Conservation (phyloP, 2,113 vertebrate species). For the Microtus richardsoni region DNA sequence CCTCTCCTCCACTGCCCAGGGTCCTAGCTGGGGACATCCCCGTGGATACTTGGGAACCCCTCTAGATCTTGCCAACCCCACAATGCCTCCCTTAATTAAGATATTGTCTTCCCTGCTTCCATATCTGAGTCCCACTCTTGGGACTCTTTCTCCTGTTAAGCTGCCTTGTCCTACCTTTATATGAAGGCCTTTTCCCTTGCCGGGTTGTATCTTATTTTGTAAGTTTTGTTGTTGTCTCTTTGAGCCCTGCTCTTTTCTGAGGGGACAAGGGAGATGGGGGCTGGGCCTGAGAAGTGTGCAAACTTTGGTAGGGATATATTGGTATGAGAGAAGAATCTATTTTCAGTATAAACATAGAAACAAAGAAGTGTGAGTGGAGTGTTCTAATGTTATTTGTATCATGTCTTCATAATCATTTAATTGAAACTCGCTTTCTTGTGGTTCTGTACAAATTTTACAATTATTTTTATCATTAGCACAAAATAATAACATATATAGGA, state of each 20-base stretch:
- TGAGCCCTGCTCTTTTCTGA: background rate
- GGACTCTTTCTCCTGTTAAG: background rate
- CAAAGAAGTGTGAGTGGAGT: background rate
- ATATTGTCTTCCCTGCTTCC: too few relatives aligned
- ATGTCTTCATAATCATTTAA: background rate
- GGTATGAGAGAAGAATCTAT: background rate
- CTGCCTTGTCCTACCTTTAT: background rate
- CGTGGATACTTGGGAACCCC: fast-evolving
- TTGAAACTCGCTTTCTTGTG: background rate
- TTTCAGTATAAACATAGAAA: background rate
- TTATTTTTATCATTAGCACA: background rate
- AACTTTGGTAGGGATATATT: background rate
- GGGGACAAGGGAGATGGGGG: background rate
- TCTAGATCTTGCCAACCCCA: too few relatives aligned
- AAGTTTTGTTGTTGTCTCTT: background rate
- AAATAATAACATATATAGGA: background rate
- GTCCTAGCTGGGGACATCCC: too few relatives aligned
- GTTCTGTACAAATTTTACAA: background rate
- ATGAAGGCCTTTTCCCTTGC: background rate
- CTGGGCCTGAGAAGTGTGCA: background rate
- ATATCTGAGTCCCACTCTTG: too few relatives aligned
- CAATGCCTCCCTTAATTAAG: too few relatives aligned
- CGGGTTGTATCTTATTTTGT: background rate
- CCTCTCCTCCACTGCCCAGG: too few relatives aligned
- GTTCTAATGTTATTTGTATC: background rate